Evolutionary conservation across 2,113 vertebrate genomes (phyloP), one percentile per base, ranked within the genome.

Genomic region (Romanogobio albipinnatus): DNA sequence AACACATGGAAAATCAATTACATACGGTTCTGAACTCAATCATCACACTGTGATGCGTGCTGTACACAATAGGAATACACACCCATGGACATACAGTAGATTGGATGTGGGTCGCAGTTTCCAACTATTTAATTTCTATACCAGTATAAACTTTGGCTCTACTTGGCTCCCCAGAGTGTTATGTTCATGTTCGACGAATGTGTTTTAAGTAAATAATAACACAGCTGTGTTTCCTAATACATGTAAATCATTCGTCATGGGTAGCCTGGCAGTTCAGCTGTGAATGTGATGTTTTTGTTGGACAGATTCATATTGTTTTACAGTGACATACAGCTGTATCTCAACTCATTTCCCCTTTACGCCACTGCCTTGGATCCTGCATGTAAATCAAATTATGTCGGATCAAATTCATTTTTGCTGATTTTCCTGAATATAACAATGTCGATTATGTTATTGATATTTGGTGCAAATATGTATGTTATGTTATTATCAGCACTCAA

Each of bases 141-240:
- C 47, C 58, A 62, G 39, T 62, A n/a, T 62, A 43, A 62, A 47
- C 36, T 79, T 64, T 47, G 43, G n/a, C 58, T 17, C 59, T 64
- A 26, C 77, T 80, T 36, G 49, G n/a, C n/a, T 26, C 71, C 71
- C 11, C 43, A n/a, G 8, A 79, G 9, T 79, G 77, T 79, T 80
- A 64, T 64, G n/a, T 62, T 45, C 58, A 80, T 47, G 58, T 80
- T 43, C 13, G n/a, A 19, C n/a, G 13, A 80, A 64, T 62, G 39
- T 45, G 58, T 80, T 79, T 79, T 47, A 29, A 80, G 39, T 26
- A 62, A 43, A 78, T 61, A 59, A 45, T 19, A 80, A 62, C 76
- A 62, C 77, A 80, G 77, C 58, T 80, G 77, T 64, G 76, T 62
- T 79, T 62, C 59, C 39, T 8, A 43, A 59, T 78, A 78, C 56